Conservation (phyloP, 2,113 vertebrate species). For the Rhabdomys dilectus region DNA sequence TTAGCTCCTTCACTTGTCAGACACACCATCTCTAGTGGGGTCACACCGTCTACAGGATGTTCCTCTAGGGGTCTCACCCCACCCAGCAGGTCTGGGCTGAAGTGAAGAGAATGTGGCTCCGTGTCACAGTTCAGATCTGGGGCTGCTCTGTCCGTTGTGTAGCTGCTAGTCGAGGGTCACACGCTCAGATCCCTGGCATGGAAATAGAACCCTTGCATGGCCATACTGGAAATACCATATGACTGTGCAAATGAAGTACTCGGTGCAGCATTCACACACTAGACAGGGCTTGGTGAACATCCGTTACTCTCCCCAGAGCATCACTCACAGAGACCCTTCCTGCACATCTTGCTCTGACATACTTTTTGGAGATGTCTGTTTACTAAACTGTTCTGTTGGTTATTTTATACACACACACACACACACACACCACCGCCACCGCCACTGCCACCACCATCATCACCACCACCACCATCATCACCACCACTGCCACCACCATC, state of each 20-base stretch:
- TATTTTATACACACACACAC: neutral
- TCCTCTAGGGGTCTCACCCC: neutral
- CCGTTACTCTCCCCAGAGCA: neutral
- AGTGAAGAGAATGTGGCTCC: neutral
- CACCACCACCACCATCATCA: no score
- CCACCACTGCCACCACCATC: no score
- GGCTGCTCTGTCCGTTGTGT: neutral
- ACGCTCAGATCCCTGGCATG: neutral
- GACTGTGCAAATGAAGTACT: neutral
- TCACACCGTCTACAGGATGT: neutral
- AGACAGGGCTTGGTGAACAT: neutral
- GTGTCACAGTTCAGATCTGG: neutral
- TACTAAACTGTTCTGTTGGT: neutral
- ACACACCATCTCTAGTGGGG: neutral
- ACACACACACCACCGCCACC: no score
- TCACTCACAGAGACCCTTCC: neutral
- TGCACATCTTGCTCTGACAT: no score
- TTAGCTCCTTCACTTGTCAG: neutral
- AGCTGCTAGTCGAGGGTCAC: neutral
- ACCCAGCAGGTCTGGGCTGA: neutral
- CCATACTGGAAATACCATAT: neutral
- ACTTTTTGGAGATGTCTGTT: neutral
- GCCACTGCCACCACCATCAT: no score
- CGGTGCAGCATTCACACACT: fast-evolving
- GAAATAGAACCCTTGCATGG: neutral